Percentiles rank a stretch among this genome's conserved stretches.
These are phyloP conservation scores for Podarcis lilfordi DNA, from an alignment of 2,797 vertebrate genomes.

Conservation along the genomic window DNA sequence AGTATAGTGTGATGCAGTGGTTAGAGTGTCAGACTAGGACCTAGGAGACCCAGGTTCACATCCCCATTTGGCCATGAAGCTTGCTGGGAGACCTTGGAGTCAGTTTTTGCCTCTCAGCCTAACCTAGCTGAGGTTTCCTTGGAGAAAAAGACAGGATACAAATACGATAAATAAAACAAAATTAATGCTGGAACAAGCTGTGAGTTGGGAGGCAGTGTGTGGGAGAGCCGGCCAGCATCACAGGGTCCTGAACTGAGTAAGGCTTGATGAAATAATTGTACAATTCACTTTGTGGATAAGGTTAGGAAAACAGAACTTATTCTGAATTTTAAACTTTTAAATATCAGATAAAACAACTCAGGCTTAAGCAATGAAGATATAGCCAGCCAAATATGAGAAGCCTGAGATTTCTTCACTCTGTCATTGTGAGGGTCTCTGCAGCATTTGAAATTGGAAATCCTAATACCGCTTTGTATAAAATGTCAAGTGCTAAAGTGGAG, in stretches of 20 bases:
- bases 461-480: neutral
- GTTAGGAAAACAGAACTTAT: neutral
- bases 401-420: neutral
- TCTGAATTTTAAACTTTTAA: neutral
- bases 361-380: neutral
- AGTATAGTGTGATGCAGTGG: no score
- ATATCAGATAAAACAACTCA: neutral
- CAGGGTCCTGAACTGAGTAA: neutral
- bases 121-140: no score
- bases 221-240: neutral
- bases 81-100: no score
- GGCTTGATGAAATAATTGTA: neutral
- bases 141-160: no score
- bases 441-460: neutral
- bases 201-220: neutral
- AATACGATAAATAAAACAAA: no score
- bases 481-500: neutral
- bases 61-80: no score
- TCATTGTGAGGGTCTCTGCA: conserved; percentile 1
- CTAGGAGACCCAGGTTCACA: no score
- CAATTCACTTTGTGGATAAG: no score
- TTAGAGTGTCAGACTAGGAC: no score
- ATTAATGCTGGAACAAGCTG: no score
- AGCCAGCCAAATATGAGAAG: neutral
- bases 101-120: no score